Percentiles rank a stretch among this genome's conserved stretches.
Evolutionary conservation across 2,888 invertebrate genomes (phyloP).

Genomic region (Polyploca ridens): DNA sequence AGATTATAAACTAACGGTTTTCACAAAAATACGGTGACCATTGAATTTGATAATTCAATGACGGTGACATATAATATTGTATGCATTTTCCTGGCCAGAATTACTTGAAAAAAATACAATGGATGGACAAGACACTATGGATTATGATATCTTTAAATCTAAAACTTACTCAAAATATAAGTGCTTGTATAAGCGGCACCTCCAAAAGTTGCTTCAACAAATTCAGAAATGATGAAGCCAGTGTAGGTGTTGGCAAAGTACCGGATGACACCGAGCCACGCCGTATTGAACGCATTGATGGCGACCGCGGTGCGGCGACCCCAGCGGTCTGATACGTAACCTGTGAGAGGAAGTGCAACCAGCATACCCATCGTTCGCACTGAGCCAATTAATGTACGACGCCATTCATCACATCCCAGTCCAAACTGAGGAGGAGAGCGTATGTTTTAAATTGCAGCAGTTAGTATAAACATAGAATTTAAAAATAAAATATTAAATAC

Average conservation of each 20-base stretch:
- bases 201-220: conserved; percentile 87
- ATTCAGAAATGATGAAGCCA: conserved; percentile 87
- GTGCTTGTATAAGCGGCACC: conserved; percentile 88
- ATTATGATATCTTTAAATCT: not conserved
- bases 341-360: conserved; percentile 87
- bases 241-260: conserved; percentile 85
- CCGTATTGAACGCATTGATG: conserved; percentile 84
- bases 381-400: conserved; percentile 88
- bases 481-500: too few species aligned
- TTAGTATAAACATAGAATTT: too few species aligned
- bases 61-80: too few species aligned
- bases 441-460: not conserved
- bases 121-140: too few species aligned
- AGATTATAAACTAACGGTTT: too few species aligned
- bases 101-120: too few species aligned
- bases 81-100: too few species aligned
- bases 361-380: conserved; percentile 88
- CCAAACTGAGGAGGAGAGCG: conserved; percentile 74
- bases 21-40: too few species aligned
- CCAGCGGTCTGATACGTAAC: conserved; percentile 89
- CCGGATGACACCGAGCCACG: conserved; percentile 86
- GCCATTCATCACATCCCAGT: conserved; percentile 88
- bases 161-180: conserved; percentile 86
- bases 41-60: too few species aligned
- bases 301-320: conserved; percentile 86